Percentiles rank a stretch among this genome's conserved stretches.
These are phyloP conservation scores for Poeciliopsis prolifica DNA, from an alignment of 2,113 vertebrate species.

Conservation along the genomic window DNA sequence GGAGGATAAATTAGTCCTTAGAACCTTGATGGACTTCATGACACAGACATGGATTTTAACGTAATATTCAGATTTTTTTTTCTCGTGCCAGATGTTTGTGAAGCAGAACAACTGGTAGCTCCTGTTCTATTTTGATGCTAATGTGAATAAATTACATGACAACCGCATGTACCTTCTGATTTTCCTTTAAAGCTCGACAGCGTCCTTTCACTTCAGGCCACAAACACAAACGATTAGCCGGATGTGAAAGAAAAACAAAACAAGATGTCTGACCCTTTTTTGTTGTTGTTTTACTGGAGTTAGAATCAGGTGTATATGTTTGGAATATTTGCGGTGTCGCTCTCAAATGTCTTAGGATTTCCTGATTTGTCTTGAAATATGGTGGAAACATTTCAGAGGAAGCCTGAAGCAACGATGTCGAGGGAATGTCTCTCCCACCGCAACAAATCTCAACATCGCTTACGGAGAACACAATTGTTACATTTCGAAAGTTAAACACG, in stretches of 20 bases:
- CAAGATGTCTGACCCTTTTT: not conserved
- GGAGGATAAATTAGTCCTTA: not conserved
- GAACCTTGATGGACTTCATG: not conserved
- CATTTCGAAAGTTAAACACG: not conserved
- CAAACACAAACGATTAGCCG: slow-evolving; percentile 7
- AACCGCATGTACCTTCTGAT: slow-evolving; percentile 28
- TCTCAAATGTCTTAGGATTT: slow-evolving; percentile 14
- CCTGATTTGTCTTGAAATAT: not conserved
- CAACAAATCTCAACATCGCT: not conserved
- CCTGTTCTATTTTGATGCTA: slow-evolving; percentile 8
- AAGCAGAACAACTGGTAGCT: slow-evolving; percentile 23
- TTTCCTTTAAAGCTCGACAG: not conserved
- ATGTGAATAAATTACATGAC: slow-evolving; percentile 8
- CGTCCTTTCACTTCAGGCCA: not conserved
- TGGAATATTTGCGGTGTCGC: not conserved
- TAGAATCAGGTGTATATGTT: not conserved
- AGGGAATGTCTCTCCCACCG: not conserved
- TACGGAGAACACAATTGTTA: too few relatives aligned
- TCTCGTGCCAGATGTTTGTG: not conserved
- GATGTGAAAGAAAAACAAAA: not conserved
- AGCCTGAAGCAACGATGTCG: slow-evolving; percentile 4
- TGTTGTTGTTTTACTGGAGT: not conserved
- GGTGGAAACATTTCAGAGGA: slow-evolving; percentile 2
- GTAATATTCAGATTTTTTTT: not conserved
- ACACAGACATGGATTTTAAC: not conserved